Evolutionary conservation across 2,888 invertebrate genomes (phyloP), one percentile per base, ranked within the genome.

Genomic region (Micoletzkya japonica): DNA sequence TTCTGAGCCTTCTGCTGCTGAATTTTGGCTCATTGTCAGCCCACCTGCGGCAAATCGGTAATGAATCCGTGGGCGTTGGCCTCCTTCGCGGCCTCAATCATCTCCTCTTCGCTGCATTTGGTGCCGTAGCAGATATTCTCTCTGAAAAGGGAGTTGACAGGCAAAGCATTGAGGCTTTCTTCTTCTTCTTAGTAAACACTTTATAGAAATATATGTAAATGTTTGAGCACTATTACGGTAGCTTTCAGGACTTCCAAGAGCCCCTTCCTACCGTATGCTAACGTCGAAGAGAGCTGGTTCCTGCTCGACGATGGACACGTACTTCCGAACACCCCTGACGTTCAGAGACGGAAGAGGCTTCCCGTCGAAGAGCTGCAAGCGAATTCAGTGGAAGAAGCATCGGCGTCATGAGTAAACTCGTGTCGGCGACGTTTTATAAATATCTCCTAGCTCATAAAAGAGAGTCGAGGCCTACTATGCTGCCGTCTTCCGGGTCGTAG

Each of bases 21-120:
- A 50, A n/a, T 50, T 50, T 20, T 7, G 7, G 24, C 4, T 50
- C 50, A 24, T 50, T 24, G 50, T 39, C 17, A 7, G 39, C 17
- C 39, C 50, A 50, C 50, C 4, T 4, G n/a, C 4, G 50, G 50
- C 50, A 50, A 10, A 24, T 20, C 20, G 20, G 50, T 50, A 24
- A 50, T 50, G 50, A 50, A 50, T 20, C 24, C 24, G 50, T 50
- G 50, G 6, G 50, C 50, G 50, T 50, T 50, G 50, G 50, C 50
- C 50, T n/a, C 24, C 20, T 17, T 4, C n/a, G 50, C 50, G 4
- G 50, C 50, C 4, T 20, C 3, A 4, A 50, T 50, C 3, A 50
- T 50, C 20, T 50, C 50, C 50, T 50, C 50, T 24, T 50, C 50
- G 4, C 3, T 20, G n/a, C 4, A n/a, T 4, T 4, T 4, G n/a